phyloP scores from a whole-genome alignment of 2,797 vertebrate species.

The Ataeniobius toweri region DNA sequence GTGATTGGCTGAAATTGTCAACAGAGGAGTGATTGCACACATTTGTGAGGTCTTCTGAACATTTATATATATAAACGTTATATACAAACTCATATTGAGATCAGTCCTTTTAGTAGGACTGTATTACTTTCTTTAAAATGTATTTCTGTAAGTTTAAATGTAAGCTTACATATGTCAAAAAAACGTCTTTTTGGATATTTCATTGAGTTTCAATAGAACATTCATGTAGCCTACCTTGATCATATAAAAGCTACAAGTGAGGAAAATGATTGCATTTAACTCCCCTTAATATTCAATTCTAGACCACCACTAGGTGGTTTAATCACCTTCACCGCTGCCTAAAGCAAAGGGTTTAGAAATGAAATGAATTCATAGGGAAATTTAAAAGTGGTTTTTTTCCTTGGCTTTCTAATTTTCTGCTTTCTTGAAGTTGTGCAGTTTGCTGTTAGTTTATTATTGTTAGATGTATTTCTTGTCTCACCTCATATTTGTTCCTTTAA shows the following conservation, averaged over 20 bases:
- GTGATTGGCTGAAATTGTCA: constrained; percentile 66
- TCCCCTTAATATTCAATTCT: neutral
- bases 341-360: neutral
- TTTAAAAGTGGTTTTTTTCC: neutral
- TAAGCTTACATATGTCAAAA: neutral
- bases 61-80: neutral
- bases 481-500: neutral
- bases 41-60: constrained; percentile 21
- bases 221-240: neutral
- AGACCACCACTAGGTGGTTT: neutral
- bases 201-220: neutral
- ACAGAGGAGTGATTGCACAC: constrained; percentile 26
- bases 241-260: neutral
- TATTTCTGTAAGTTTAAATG: neutral
- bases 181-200: neutral
- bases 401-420: neutral
- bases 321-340: neutral
- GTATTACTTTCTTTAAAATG: neutral
- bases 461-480: neutral
- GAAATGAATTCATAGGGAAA: neutral
- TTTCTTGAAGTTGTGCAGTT: neutral
- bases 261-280: neutral
- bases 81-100: constrained; percentile 13
- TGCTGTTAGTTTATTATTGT: neutral
- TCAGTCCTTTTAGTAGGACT: neutral